Conservation (phyloP, 2,888 invertebrate genomes). For the Hirtodrosophila histrioides region DNA sequence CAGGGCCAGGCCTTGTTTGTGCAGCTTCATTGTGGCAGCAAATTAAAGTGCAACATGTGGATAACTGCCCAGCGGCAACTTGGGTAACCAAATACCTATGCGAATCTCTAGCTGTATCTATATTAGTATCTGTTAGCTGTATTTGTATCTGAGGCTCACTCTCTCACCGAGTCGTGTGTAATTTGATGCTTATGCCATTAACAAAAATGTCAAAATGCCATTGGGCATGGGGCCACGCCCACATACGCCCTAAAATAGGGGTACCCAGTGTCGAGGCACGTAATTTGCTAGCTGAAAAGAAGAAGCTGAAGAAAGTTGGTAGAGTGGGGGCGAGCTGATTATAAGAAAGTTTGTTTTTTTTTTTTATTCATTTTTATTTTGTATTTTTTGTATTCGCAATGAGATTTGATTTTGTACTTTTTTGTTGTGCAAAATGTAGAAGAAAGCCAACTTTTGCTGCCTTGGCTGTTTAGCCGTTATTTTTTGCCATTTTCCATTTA, state of each 20-base stretch:
- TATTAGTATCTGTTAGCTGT: conserved; percentile 11
- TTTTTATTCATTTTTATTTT: conserved; percentile 4
- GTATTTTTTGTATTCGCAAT: conserved; percentile 26
- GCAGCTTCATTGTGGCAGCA: conserved; percentile 36
- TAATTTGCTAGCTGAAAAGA: conserved; percentile 63
- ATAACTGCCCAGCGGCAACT: conserved; percentile 31
- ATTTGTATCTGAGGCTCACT: neutral
- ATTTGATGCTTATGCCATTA: conserved; percentile 78
- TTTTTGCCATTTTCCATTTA: conserved; percentile 8
- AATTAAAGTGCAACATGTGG: conserved; percentile 47
- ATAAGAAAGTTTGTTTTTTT: conserved; percentile 45
- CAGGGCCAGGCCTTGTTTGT: conserved; percentile 59
- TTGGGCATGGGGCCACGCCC: conserved; percentile 55
- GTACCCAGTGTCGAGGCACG: conserved; percentile 55
- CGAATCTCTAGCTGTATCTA: neutral
- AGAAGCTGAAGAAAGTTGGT: conserved; percentile 1
- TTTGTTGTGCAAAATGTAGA: conserved; percentile 43
- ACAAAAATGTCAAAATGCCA: conserved; percentile 79
- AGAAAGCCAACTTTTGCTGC: conserved; percentile 12
- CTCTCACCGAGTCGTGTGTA: conserved; percentile 50
- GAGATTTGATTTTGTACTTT: conserved; percentile 50
- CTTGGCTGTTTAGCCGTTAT: conserved; percentile 3
- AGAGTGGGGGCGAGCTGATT: conserved; percentile 28
- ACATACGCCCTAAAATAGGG: conserved; percentile 3
- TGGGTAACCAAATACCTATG: conserved; percentile 35